phyloP scores from a whole-genome alignment of 2,888 invertebrate genomes.

The Bruchidius siliquastri region DNA sequence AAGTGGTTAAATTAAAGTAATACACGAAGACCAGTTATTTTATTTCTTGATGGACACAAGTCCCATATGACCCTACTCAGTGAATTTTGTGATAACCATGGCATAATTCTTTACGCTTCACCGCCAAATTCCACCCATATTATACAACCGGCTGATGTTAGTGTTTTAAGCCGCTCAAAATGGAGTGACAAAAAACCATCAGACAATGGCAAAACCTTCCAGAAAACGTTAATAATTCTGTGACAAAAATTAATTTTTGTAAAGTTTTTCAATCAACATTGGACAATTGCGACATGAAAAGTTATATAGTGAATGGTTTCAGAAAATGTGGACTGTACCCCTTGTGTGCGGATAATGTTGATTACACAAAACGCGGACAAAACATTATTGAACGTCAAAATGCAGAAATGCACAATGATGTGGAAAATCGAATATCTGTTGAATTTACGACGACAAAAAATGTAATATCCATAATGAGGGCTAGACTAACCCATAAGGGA shows the following conservation, averaged over 20 bases:
- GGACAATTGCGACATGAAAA: background rate
- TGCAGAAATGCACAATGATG: too few relatives aligned
- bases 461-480: too few relatives aligned
- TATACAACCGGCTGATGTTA: constrained; percentile 14
- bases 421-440: too few relatives aligned
- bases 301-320: constrained; percentile 7
- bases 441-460: too few relatives aligned
- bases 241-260: constrained; percentile 11
- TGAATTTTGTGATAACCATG: constrained; percentile 25
- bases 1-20: background rate
- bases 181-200: constrained; percentile 10
- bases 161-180: constrained; percentile 14
- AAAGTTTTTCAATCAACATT: constrained; percentile 6
- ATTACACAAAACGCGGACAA: constrained; percentile 10
- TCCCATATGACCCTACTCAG: constrained; percentile 10
- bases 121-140: constrained; percentile 15
- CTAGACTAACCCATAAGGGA: too few relatives aligned
- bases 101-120: constrained; percentile 25
- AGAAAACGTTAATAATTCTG: constrained; percentile 2
- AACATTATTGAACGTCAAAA: background rate
- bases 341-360: constrained; percentile 1
- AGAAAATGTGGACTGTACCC: constrained; percentile 2
- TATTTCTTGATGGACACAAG: background rate
- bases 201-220: constrained; percentile 5
- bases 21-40: background rate